Evolutionary conservation across 2,888 invertebrate species (phyloP).

Genomic region (Girardia tigrina): DNA sequence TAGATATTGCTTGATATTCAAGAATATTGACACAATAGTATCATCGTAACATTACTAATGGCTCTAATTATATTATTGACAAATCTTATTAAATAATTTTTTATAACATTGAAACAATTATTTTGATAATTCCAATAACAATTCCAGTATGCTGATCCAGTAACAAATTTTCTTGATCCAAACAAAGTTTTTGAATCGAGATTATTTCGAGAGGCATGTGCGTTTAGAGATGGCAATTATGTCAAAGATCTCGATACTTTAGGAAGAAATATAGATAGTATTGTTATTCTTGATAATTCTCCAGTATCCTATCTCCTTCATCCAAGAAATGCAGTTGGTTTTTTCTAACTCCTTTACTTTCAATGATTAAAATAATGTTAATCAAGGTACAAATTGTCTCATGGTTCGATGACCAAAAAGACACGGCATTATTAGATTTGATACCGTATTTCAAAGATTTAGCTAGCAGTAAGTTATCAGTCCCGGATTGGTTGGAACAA

Average conservation of each 20-base stretch:
- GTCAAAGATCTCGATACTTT: conserved; percentile 95
- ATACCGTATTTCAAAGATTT: conserved; percentile 94
- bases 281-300: conserved; percentile 96
- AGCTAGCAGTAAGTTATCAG: conserved; percentile 53
- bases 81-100: too few species aligned
- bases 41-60: too few species aligned
- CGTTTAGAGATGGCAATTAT: conserved; percentile 97
- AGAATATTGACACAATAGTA: too few species aligned
- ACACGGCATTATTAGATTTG: conserved; percentile 84
- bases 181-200: conserved; percentile 82
- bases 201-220: conserved; percentile 96
- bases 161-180: conserved; percentile 89
- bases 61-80: too few species aligned
- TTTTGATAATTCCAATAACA: too few species aligned
- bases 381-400: conserved; percentile 78
- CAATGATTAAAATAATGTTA: not conserved
- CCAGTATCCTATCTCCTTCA: conserved; percentile 99
- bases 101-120: too few species aligned
- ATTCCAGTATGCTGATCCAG: conserved; percentile 85
- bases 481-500: conserved; percentile 1
- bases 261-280: conserved; percentile 83
- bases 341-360: not conserved
- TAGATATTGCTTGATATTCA: too few species aligned
- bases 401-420: conserved; percentile 98
- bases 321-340: conserved; percentile 91